Conservation (phyloP, 2,113 vertebrate species). For the Sisor rabdophorus region DNA sequence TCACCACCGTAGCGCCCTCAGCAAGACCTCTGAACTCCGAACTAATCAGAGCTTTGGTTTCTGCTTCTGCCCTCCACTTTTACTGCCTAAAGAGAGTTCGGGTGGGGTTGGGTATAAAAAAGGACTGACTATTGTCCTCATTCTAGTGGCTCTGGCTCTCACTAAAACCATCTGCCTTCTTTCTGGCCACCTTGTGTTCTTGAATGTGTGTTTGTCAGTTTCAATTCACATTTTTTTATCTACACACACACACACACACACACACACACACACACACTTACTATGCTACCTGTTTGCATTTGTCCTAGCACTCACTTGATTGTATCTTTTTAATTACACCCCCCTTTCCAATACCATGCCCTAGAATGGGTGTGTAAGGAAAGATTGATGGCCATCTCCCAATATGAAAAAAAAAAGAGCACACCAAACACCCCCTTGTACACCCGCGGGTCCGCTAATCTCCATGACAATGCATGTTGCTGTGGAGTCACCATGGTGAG, state of each 20-base stretch:
- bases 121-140: background rate
- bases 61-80: conserved; percentile 7
- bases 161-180: conserved; percentile 71
- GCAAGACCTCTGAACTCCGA: conserved; percentile 39
- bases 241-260: too few species aligned
- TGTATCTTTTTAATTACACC: conserved; percentile 7
- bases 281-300: background rate
- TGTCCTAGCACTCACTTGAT: background rate
- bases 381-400: conserved; percentile 44
- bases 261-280: background rate
- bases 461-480: conserved; percentile 87
- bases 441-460: conserved; percentile 71
- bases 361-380: background rate
- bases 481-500: conserved; percentile 77
- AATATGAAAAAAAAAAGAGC: conserved; percentile 47
- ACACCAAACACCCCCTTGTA: conserved; percentile 43
- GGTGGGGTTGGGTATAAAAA: background rate
- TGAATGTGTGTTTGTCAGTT: conserved; percentile 51
- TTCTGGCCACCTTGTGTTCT: conserved; percentile 43
- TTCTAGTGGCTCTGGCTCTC: conserved; percentile 59
- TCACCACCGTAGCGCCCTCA: conserved; percentile 8
- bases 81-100: conserved; percentile 2
- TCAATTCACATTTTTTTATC: too few species aligned
- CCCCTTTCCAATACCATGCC: background rate
- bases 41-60: background rate